Base-by-base conservation (phyloP, 2,888 invertebrate genomes). In the Pyrochroa serraticornis region DNA sequence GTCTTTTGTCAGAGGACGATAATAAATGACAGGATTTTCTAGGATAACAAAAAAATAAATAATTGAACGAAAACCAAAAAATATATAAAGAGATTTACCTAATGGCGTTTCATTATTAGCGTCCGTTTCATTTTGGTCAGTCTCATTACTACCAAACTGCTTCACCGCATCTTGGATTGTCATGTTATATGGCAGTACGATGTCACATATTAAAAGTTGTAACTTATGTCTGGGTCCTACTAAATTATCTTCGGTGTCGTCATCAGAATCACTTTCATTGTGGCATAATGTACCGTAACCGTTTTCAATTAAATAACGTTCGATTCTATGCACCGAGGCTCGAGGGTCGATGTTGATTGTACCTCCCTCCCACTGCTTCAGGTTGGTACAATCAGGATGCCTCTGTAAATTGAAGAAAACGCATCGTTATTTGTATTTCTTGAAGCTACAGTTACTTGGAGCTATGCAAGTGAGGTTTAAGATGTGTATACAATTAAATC, bases 131-230 rank as follows among this genome's bases (percentile, higher is more conserved):
- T 92, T 91, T 71, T 92, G 92, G 73, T 92, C 92, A 75, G 91
- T 90, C 13, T 87, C 89, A 64, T 87, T 85, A 67, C 90, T 90
- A 60, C 93, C 93, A 80, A 91, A 97, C 81, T 98, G 97, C 62
- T 95, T 86, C 52, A 99, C 94, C 22, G 98, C 97, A 81, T 99
- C 98, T 81, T 98, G 97, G 50, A 99, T 97, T 6, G 98, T 98
- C 97, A 98, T 97, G 78, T 97, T 96, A 80, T 97, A 97, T 10
- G 98, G 98, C 75, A 99, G 81, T 54, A 94, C 87, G 66, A 93
- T 91, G 73, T 97, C 95, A 9, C 95, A 96, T 69, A 99, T 96
- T 71, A 97, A 83, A 81, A 99, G 97, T 81, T 99, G 97, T 66
- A 99, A 82, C 78, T 95, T 93, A 81, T 97, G 97, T 71, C 94